These are phyloP conservation scores for Rhagophthalmus giganteus DNA, from an alignment of 2,888 invertebrate genomes.

Conservation along the genomic window DNA sequence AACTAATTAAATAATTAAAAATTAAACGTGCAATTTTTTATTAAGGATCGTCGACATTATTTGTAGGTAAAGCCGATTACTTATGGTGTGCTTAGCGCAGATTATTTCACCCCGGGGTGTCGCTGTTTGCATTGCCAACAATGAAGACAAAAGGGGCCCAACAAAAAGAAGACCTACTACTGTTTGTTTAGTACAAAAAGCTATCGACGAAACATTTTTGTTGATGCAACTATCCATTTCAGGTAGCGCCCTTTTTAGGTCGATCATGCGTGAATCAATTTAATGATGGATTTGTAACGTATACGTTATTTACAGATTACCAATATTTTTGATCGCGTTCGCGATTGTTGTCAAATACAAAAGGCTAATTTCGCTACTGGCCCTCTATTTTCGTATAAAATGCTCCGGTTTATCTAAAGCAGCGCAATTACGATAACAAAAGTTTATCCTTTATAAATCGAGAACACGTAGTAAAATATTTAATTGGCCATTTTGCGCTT, in stretches of 20 bases:
- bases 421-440: conserved; percentile 34
- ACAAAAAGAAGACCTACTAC: conserved; percentile 50
- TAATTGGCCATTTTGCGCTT: conserved; percentile 51
- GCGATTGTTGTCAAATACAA: conserved; percentile 11
- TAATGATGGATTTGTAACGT: conserved; percentile 31
- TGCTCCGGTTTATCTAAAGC: conserved; percentile 24
- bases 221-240: conserved; percentile 30
- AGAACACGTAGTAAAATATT: conserved; percentile 49
- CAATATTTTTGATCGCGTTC: conserved; percentile 19
- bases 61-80: conserved; percentile 50
- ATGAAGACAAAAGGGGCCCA: conserved; percentile 46
- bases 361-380: conserved; percentile 3
- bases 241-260: conserved; percentile 36
- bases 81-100: conserved; percentile 45
- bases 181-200: conserved; percentile 37
- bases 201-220: conserved; percentile 41
- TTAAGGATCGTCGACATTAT: too few relatives aligned
- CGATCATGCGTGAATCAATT: conserved; percentile 27
- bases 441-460: conserved; percentile 35
- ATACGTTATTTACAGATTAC: conserved; percentile 25
- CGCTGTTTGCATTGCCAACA: conserved; percentile 50
- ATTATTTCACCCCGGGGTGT: conserved; percentile 54
- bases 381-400: conserved; percentile 15
- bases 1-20: too few relatives aligned
- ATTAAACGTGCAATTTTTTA: too few relatives aligned